Base-by-base conservation (phyloP, 1,140 invertebrate genomes). In the Heliconius himera region DNA sequence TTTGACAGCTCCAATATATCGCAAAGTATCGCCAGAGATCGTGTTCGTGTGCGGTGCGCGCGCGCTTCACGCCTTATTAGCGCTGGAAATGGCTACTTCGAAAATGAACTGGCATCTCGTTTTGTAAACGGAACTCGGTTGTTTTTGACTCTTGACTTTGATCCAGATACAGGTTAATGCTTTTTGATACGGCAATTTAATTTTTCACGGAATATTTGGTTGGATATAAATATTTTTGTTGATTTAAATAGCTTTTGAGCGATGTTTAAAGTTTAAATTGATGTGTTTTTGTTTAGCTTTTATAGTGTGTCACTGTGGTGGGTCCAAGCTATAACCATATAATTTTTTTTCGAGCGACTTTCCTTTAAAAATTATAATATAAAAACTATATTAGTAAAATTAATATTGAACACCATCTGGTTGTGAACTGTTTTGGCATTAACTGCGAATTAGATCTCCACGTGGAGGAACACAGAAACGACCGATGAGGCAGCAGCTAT, bases 21-120 rank as follows among this genome's bases (percentile, higher is more conserved):
- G 84, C 83, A 72, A 54, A 49, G 77, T 79, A 82, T 86, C 86
- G 88, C 86, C 88, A 87, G 87, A 79, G 79, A 83, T 84, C 84
- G 88, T 88, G 85, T 46, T 13, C 41, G 41, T 36, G 33, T 88
- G 89, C 77, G 84, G 79, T 81, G 81, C 81, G 85, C 83, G 81
- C 81, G 85, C 83, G 78, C 85, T 89, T 89, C 88, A 89, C 88
- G 90, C 83, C 85, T 87, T 90, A 91, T 91, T 90, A 87, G 81
- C 83, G 54, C 79, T 77, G 82, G 83, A 88, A 90, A 90, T 91
- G 89, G 87, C 83, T 85, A 81, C 73, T 83, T 80, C 54, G 60
- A 83, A 74, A 80, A 82, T 81, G 70, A 72, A 77, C 56, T 70
- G 74, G 74, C 80, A 72, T 76, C 49, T 70, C 74, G 74, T 80